Base-by-base conservation (phyloP, 2,113 vertebrate species). In the Meleagris gallopavo region DNA sequence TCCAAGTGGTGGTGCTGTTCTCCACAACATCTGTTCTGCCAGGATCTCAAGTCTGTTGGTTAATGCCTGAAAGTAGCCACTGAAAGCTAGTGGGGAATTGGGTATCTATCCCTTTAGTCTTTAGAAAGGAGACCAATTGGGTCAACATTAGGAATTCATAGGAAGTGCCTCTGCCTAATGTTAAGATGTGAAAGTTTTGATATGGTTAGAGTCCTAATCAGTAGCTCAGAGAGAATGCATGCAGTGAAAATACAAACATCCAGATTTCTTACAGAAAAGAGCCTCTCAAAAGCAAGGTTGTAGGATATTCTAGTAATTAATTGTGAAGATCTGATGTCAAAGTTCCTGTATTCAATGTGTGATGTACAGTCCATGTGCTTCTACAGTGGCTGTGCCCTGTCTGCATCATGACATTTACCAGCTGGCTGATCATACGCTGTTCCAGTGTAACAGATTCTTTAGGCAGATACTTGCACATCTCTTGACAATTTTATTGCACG, bases 361-460 rank as follows among this genome's bases (percentile, higher is more conserved):
- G 52, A 41, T 25, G 32, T 46, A 9, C 25, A 36, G 27, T 48
- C 36, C 19, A 2, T 8, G 4, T 3, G 1, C 17, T 41, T 32
- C 45, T 55, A 34, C 70, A 13, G 41, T 30, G 65, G 32, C 22
- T 29, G 1, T 94, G 54, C 60, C 67, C 48, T 73, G 88, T 61
- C 41, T 76, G 64, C 89, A 43, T 55, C 11, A 3, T 79, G 83
- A 29, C 36, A 21, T 34, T 41, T 61, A 67, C 67, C 71, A 55
- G 41, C 80, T 87, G 83, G 78, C 48, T 71, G 54, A 34, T 21
- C 65, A 36, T 32, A 73, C 67, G 22, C 24, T 40, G 34, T 25
- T 57, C 25, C 72, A 57, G 72, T 50, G 43, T 67, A 72, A n/a
- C 40, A 62, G 48, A 88, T 83, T 82, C 43, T 71, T 86, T 60